Conservation (phyloP, 35 echinoderm and acorn worm genomes). For the Ophiothrix spiculata region DNA sequence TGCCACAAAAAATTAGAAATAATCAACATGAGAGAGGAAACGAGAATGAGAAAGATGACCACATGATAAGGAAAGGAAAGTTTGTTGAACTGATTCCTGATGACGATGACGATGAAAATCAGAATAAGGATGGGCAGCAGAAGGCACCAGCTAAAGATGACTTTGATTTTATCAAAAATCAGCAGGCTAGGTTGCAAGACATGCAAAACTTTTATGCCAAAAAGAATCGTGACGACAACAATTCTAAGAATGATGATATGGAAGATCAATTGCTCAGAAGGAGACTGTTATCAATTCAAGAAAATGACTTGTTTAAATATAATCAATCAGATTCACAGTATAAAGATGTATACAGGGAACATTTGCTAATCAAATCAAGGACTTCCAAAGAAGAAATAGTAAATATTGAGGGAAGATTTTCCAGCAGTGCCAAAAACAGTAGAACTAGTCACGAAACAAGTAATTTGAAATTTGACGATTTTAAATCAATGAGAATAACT, state of each 20-base stretch:
- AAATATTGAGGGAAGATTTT: not conserved
- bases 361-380: not conserved
- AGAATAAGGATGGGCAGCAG: not conserved
- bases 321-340: not conserved
- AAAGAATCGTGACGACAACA: no score
- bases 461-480: not conserved
- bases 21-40: no score
- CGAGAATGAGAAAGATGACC: no score
- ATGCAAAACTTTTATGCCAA: not conserved
- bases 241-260: no score
- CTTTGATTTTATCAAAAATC: not conserved
- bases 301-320: not conserved
- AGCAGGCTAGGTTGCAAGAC: not conserved
- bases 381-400: not conserved
- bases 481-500: not conserved
- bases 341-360: not conserved
- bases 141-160: not conserved
- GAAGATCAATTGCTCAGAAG: not conserved
- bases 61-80: no score
- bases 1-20: no score
- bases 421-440: not conserved
- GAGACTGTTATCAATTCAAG: not conserved
- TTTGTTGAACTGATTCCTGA: no score
- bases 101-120: no score
- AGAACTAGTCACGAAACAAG: not conserved